Evolutionary conservation across 92 coral and sea anemone genomes (phyloP), one percentile per base, ranked within the genome.

Genomic region (Hydrozoanthus gracilis): DNA sequence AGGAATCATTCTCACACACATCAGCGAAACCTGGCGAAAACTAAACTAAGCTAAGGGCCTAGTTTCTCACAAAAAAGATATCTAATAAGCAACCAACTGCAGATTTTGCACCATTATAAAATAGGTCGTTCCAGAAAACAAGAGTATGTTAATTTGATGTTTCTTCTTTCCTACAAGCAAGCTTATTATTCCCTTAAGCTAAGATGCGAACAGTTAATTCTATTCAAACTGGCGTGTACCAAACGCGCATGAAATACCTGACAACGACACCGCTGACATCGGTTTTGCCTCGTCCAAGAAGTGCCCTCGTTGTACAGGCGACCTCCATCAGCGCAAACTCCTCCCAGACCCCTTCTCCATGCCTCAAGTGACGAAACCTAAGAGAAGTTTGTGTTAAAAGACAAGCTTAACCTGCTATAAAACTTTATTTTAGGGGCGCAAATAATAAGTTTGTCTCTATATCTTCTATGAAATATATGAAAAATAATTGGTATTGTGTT

Each of bases 341-440:
- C 44, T n/a, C 73, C 85, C 73, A 64, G 49, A 49, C 85, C 66
- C 16, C 46, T 67, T 18, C 14, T 80, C 85, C 85, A 80, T 35
- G 85, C 85, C 72, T 80, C 85, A 11, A 80, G 85, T 65, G 85
- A 80, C 58, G 74, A 65, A 45, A 80, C 74, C 85, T 80, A n/a
- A 44, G 49, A 64, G 64, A 62, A 11, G 47, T 44, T 6, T 7
- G 47, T 51, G 71, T 56, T 4, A 56, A 13, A 3, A 14, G 4
- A 7, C 20, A 15, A 27, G 2, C 2, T 27, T 27, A 2, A 27
- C 39, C 39, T 27, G 39, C 2, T 27, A 27, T 27, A 27, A 27
- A 27, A 27, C 39, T 27, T 0, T 27, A 27, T 27, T 27, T 27
- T 27, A 27, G 39, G 39, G 39, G 39, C 39, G 39, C 39, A 27